Percentiles rank a stretch among this genome's conserved stretches.
Conservation (phyloP, 2,113 vertebrate species). For the Archocentrus centrarchus region DNA sequence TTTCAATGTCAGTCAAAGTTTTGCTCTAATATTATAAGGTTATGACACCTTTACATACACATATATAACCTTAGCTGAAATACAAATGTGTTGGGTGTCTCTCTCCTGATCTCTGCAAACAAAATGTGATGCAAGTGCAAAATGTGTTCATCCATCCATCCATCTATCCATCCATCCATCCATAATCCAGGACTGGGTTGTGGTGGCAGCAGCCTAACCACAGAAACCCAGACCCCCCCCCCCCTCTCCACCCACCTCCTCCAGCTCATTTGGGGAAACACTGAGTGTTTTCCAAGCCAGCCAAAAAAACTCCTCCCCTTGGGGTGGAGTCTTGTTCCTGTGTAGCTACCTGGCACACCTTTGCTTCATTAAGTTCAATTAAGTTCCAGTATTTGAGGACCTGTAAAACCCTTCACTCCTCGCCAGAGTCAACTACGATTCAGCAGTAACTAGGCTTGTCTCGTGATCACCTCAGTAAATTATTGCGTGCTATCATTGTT, state of each 20-base stretch:
- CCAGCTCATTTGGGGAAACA: not conserved
- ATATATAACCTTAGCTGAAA: not conserved
- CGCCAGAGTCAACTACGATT: too few relatives aligned
- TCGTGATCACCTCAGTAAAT: too few relatives aligned
- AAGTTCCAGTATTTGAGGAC: too few relatives aligned
- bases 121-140: not conserved
- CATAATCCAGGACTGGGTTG: not conserved
- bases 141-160: too few relatives aligned
- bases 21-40: not conserved
- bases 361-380: too few relatives aligned
- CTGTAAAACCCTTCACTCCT: too few relatives aligned
- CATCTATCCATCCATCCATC: too few relatives aligned
- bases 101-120: not conserved
- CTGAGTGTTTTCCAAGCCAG: not conserved
- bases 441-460: too few relatives aligned
- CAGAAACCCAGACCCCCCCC: not conserved
- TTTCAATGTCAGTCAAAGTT: slow-evolving; percentile 43
- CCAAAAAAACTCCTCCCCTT: not conserved
- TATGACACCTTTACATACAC: not conserved
- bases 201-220: not conserved
- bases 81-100: not conserved
- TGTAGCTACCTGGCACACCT: too few relatives aligned
- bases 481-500: too few relatives aligned
- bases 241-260: not conserved
- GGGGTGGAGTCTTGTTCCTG: too few relatives aligned